phyloP scores from a whole-genome alignment of 2,797 vertebrate species.

The Hafferia zeledoni region DNA sequence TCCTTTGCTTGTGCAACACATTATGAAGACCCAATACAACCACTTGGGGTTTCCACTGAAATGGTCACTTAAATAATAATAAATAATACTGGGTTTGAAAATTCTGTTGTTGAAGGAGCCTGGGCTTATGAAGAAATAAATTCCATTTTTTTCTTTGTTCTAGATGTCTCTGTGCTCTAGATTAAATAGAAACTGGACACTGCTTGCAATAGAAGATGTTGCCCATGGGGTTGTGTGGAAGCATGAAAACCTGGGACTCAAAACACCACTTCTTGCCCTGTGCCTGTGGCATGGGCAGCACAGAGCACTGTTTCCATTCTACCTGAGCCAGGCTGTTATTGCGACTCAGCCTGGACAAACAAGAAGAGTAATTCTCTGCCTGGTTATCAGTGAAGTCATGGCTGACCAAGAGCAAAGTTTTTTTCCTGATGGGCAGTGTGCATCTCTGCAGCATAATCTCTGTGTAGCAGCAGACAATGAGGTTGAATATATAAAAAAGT shows the following conservation, averaged over 20 bases:
- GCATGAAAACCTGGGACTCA: neutral
- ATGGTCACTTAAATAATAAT: neutral
- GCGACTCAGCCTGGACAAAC: fast-evolving
- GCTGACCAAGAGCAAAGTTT: neutral
- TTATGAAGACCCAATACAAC: neutral
- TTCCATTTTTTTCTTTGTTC: neutral
- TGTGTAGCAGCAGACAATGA: neutral
- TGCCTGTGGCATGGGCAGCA: neutral
- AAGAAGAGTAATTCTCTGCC: neutral
- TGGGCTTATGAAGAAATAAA: neutral
- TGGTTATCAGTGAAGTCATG: neutral
- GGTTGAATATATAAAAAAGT: neutral
- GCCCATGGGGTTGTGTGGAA: neutral
- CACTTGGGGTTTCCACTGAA: neutral
- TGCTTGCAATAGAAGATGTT: neutral
- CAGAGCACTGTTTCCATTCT: fast-evolving
- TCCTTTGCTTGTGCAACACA: neutral
- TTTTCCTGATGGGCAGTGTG: neutral
- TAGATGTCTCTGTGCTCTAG: neutral
- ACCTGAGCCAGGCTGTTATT: neutral
- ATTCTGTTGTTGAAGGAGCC: neutral
- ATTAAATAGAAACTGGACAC: neutral
- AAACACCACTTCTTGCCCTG: neutral
- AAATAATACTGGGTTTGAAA: neutral
- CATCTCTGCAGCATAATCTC: neutral